Evolutionary conservation across 2,888 invertebrate species (phyloP).

Genomic region (Aporophyla nigra): DNA sequence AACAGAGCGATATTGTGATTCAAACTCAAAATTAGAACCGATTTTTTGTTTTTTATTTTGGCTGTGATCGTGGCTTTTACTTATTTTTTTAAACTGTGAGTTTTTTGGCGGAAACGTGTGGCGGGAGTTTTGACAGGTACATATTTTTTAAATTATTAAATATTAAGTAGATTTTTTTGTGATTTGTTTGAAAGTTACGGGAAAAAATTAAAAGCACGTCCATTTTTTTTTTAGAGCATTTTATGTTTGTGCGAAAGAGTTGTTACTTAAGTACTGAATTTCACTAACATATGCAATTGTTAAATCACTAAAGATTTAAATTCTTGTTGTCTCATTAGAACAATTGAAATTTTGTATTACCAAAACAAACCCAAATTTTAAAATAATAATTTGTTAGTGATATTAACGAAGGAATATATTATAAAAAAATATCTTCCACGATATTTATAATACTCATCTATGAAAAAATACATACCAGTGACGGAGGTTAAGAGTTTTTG

Average conservation of each 20-base stretch:
- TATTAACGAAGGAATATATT: neutral
- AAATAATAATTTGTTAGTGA: neutral
- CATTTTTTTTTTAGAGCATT: neutral
- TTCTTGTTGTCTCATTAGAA: no score
- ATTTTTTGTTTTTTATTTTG: slow-evolving; percentile 37
- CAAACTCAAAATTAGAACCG: slow-evolving; percentile 62
- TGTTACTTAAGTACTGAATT: neutral
- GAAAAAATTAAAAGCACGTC: no score
- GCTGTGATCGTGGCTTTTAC: slow-evolving; percentile 61
- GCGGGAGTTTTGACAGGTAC: slow-evolving; percentile 70
- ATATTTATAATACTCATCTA: neutral
- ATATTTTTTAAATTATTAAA: slow-evolving; percentile 32
- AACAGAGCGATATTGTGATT: slow-evolving; percentile 58
- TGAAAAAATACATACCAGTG: neutral
- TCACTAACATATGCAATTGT: neutral
- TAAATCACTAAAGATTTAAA: neutral
- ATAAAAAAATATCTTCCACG: neutral
- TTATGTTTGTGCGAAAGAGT: neutral
- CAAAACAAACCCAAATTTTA: neutral
- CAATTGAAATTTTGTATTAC: no score
- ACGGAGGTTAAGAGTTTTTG: neutral
- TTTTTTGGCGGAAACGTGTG: slow-evolving; percentile 54
- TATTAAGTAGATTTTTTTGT: neutral
- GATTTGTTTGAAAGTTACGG: neutral
- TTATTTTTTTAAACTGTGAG: slow-evolving; percentile 54